Evolutionary conservation across 2,113 vertebrate species (phyloP), one percentile per base, ranked within the genome.

Genomic region (Dolichallabes microphthalmus): DNA sequence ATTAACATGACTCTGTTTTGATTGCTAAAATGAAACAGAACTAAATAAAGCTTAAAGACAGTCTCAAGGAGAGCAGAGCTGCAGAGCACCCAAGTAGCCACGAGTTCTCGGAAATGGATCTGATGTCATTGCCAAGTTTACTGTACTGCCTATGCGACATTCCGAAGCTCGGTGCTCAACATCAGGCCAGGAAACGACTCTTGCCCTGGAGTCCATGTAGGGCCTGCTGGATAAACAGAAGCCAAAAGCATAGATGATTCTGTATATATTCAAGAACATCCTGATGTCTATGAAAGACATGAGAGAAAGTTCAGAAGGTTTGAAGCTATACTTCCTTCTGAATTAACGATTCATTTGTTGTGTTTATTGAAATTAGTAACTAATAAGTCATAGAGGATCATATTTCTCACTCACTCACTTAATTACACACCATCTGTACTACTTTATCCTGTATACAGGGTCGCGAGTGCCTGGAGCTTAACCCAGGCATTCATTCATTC

Each of bases 81-180:
- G 52, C 45, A 50, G 76, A n/a, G 52, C 32, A 63, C 77, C 25
- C 50, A 3, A 71, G 75, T 9, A 81, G 8, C 27, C 32, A 12
- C 27, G 55, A 75, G 64, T 55, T 74, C 53, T 32, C 78, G 27
- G 87, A 91, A 63, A 77, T 8, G 15, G 81, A 55, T 89, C 82
- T 89, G 74, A 88, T 83, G 63, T 86, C 80, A 75, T 45, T 68
- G 90, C 88, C 87, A 90, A 90, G 88, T 89, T 89, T 88, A 89
- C 61, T 84, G 85, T 86, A 39, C 81, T 13, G 71, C 58, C 22
- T 9, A 45, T 39, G 81, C 12, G 85, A 82, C 80, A 89, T 86
- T 87, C 82, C 27, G 27, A 22, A 61, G 73, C 58, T 68, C 60
- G 79, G 64, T 80, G 76, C n/a, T 69, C 64, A 76, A 61, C 30